Conservation (phyloP, 2,888 invertebrate genomes). For the Ctenicera cuprea region DNA sequence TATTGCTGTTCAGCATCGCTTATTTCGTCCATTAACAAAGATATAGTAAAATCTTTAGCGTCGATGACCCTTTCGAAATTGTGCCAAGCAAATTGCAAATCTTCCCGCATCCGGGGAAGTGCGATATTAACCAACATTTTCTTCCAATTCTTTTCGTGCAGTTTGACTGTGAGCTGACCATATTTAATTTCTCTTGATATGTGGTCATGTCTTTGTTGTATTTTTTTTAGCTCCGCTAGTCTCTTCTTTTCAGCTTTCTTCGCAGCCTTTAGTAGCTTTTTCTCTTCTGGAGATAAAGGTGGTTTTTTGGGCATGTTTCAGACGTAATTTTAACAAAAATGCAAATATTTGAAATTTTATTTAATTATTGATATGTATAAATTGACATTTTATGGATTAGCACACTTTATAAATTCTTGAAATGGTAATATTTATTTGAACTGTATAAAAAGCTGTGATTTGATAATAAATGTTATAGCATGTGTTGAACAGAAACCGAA, state of each 20-base stretch:
- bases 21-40: constrained; percentile 70
- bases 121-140: constrained; percentile 69
- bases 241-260: constrained; percentile 63
- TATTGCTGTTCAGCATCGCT: constrained; percentile 70
- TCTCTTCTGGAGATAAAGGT: constrained; percentile 59
- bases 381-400: too few species aligned
- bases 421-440: too few species aligned
- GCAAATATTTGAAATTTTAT: too few species aligned
- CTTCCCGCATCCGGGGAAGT: constrained; percentile 69
- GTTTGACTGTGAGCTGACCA: constrained; percentile 66
- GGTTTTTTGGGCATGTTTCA: constrained; percentile 46
- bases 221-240: constrained; percentile 61
- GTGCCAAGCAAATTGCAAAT: constrained; percentile 70
- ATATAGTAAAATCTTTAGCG: constrained; percentile 71
- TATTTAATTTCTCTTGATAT: constrained; percentile 69
- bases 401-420: too few species aligned
- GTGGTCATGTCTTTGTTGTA: constrained; percentile 64
- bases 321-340: neutral
- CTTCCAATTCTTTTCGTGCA: constrained; percentile 69
- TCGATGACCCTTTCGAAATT: constrained; percentile 72
- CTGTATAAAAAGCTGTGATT: too few species aligned
- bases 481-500: too few species aligned
- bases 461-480: too few species aligned
- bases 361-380: too few species aligned
- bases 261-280: constrained; percentile 54